Percentiles rank a stretch among this genome's conserved stretches.
These are phyloP conservation scores for Cheilosia soror DNA, from an alignment of 2,888 invertebrate species.

Conservation along the genomic window DNA sequence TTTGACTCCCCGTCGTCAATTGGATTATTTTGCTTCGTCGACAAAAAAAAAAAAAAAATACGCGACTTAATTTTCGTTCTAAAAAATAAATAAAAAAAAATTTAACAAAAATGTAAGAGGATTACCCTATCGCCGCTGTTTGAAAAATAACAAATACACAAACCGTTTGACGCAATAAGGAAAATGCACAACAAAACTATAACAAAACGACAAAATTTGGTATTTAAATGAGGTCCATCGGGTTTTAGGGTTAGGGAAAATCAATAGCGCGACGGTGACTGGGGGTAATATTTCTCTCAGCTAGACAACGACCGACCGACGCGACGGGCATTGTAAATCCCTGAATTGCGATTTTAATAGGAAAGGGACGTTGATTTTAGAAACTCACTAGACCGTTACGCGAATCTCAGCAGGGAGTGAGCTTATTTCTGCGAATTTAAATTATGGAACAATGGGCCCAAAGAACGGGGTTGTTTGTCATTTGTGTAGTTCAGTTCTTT, in stretches of 20 bases:
- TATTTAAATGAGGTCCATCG: conserved; percentile 72
- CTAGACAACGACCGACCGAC: conserved; percentile 25
- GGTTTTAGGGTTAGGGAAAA: conserved; percentile 60
- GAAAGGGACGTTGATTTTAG: conserved; percentile 27
- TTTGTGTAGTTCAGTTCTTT: neutral
- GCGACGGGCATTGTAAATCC: conserved; percentile 50
- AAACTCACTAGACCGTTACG: conserved; percentile 60
- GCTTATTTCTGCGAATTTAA: conserved; percentile 21
- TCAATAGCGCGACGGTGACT: conserved; percentile 39
- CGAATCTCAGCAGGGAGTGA: conserved; percentile 36
- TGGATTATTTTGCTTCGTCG: conserved; percentile 73
- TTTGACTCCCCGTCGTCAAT: conserved; percentile 46
- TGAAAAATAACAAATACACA: neutral
- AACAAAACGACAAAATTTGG: conserved; percentile 44
- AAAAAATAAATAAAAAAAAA: neutral
- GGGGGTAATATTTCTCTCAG: conserved; percentile 1
- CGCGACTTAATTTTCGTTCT: conserved; percentile 49
- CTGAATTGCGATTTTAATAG: conserved; percentile 50
- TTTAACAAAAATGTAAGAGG: conserved; percentile 61
- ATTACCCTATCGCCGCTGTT: conserved; percentile 43
- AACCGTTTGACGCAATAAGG: conserved; percentile 67
- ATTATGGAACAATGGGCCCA: conserved; percentile 19
- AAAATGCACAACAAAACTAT: conserved; percentile 43
- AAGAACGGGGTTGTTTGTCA: neutral
- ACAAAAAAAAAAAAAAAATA: neutral